These are phyloP conservation scores for Thripadectes ignobilis DNA, from an alignment of 2,797 vertebrate species.

Conservation along the genomic window DNA sequence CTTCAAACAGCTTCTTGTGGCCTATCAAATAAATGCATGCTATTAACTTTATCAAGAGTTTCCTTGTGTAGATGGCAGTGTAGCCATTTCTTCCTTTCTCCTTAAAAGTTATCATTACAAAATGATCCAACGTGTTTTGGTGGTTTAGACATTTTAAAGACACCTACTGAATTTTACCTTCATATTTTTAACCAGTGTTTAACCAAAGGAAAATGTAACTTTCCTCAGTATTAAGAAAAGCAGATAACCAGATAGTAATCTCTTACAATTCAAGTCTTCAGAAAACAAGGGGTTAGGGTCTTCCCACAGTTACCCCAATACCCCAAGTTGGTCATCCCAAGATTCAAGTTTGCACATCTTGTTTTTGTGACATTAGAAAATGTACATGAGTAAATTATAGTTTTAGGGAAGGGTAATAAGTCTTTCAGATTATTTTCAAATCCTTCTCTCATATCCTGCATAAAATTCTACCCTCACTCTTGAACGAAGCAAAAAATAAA, in stretches of 20 bases:
- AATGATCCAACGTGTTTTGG: not conserved
- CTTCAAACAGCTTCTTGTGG: not conserved
- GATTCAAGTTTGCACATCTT: not conserved
- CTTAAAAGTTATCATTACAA: not conserved
- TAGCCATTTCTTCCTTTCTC: not conserved
- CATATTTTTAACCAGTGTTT: not conserved
- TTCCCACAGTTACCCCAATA: not conserved
- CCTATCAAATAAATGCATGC: accelerated
- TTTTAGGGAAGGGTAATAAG: not conserved
- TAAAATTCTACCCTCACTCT: not conserved
- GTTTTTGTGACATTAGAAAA: not conserved
- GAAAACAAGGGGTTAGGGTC: not conserved
- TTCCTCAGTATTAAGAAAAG: not conserved
- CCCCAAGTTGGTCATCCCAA: not conserved
- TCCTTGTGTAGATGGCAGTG: not conserved
- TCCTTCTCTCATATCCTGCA: not conserved
- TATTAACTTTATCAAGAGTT: not conserved
- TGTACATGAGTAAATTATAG: not conserved
- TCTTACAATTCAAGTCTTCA: not conserved
- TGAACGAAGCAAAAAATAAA: not conserved
- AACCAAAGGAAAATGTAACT: not conserved
- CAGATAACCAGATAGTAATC: not conserved
- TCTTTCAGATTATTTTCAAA: not conserved
- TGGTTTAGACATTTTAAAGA: not conserved
- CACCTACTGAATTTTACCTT: not conserved